Percentiles rank a stretch among this genome's conserved stretches.
Conservation (phyloP, 1,140 invertebrate species). For the Drosophila cardini region DNA sequence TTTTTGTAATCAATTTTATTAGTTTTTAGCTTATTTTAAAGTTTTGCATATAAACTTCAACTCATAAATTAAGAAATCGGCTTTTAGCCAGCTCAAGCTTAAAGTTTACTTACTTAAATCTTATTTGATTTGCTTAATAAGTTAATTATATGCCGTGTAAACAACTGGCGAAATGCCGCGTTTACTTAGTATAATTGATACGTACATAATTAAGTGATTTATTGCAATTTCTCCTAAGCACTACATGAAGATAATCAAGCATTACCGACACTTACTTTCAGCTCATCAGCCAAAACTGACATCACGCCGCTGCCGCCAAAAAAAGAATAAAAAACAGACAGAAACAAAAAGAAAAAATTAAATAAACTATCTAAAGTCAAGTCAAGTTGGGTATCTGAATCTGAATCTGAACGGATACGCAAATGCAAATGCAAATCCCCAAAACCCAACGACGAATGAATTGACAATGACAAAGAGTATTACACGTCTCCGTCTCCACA, state of each 20-base stretch:
- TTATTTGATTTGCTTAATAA: background rate
- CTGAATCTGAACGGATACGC: constrained; percentile 33
- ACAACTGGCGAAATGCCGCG: background rate
- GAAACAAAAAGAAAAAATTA: constrained; percentile 7
- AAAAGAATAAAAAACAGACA: background rate
- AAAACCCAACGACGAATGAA: constrained; percentile 73
- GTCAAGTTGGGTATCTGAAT: constrained; percentile 44
- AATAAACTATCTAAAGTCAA: constrained; percentile 25
- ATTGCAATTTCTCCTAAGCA: constrained; percentile 41
- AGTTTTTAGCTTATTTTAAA: too few relatives aligned
- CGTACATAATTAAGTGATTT: constrained; percentile 38
- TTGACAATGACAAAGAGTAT: constrained; percentile 84
- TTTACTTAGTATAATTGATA: constrained; percentile 37
- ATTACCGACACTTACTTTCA: constrained; percentile 33
- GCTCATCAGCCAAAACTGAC: constrained; percentile 50
- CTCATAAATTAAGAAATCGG: too few relatives aligned
- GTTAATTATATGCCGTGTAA: constrained; percentile 9
- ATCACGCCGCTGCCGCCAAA: constrained; percentile 16
- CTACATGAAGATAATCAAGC: background rate
- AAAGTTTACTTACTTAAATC: background rate
- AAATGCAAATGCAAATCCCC: constrained; percentile 76
- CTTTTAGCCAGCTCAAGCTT: too few relatives aligned
- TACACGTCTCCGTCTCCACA: constrained; percentile 65
- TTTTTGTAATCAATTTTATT: too few relatives aligned
- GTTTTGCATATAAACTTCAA: too few relatives aligned